These are phyloP conservation scores for Myrmecobius fasciatus DNA, from an alignment of 2,113 vertebrate species.

Conservation along the genomic window DNA sequence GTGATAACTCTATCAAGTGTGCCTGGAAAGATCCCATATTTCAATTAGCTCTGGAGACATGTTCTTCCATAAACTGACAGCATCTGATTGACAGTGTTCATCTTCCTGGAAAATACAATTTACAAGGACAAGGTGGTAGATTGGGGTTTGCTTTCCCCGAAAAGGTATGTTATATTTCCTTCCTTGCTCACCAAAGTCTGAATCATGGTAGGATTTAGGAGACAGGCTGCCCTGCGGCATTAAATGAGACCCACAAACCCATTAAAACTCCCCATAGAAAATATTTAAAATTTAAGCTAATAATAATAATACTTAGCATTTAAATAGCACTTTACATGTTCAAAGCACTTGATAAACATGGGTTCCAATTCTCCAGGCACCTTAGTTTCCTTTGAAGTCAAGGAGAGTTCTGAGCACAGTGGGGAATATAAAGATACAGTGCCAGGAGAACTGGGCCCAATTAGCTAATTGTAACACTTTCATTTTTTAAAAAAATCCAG, in stretches of 20 bases:
- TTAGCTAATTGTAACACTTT: conserved; percentile 78
- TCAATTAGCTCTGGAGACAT: conserved; percentile 78
- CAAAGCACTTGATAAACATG: conserved; percentile 74
- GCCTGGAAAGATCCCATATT: conserved; percentile 76
- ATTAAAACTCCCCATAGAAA: conserved; percentile 59
- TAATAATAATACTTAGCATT: conserved; percentile 76
- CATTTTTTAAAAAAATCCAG: conserved; percentile 44
- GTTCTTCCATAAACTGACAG: conserved; percentile 79
- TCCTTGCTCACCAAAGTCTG: neutral
- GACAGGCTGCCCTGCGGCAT: neutral
- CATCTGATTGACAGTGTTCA: conserved; percentile 73
- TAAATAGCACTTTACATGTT: conserved; percentile 76
- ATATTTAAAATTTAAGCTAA: conserved; percentile 72
- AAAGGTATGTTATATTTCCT: conserved; percentile 14
- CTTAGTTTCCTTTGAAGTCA: conserved; percentile 69
- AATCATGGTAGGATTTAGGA: neutral
- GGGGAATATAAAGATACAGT: conserved; percentile 36
- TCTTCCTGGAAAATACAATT: conserved; percentile 71
- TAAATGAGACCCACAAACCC: conserved; percentile 22
- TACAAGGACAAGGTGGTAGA: conserved; percentile 53
- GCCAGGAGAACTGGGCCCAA: conserved; percentile 68
- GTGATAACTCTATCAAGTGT: conserved; percentile 78
- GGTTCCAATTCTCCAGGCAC: conserved; percentile 70
- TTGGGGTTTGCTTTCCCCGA: conserved; percentile 2
- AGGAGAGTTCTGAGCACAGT: conserved; percentile 33